Evolutionary conservation across 2,888 invertebrate genomes (phyloP).

Genomic region (Adelognathus sp.): DNA sequence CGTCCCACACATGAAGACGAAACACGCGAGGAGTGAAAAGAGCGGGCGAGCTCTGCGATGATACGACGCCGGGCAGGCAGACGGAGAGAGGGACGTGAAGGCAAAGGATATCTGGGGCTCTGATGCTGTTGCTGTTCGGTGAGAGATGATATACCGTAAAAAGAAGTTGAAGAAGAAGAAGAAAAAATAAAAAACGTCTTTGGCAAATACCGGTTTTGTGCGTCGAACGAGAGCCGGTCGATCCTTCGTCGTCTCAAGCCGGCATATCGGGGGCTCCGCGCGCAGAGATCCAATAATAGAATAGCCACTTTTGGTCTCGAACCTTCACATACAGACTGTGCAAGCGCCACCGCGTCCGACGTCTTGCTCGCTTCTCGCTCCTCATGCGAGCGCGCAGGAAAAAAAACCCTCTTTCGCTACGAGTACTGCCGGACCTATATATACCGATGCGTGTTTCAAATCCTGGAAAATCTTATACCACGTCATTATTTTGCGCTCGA

Average conservation of each 20-base stretch:
- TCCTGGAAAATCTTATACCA: not conserved
- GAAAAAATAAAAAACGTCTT: constrained; percentile 24
- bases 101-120: not conserved
- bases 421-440: not conserved
- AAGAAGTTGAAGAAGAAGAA: too few relatives aligned
- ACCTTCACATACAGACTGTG: constrained; percentile 57
- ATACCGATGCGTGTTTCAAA: not conserved
- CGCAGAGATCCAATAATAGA: constrained; percentile 69
- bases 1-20: constrained; percentile 38
- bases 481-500: constrained; percentile 13
- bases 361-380: not conserved
- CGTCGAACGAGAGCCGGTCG: constrained; percentile 30
- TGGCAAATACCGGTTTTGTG: constrained; percentile 50
- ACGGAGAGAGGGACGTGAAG: not conserved
- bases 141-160: constrained; percentile 31
- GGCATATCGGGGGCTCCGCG: not conserved
- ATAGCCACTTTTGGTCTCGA: constrained; percentile 70
- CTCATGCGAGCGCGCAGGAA: not conserved
- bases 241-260: constrained; percentile 27
- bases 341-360: constrained; percentile 33
- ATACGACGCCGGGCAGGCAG: not conserved
- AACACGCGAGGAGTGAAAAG: not conserved
- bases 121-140: constrained; percentile 6
- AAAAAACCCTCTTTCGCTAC: not conserved
- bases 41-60: not conserved